Percentiles rank a stretch among this genome's conserved stretches.
phyloP scores from a whole-genome alignment of 2,113 vertebrate species.

The Odobenus rosmarus region DNA sequence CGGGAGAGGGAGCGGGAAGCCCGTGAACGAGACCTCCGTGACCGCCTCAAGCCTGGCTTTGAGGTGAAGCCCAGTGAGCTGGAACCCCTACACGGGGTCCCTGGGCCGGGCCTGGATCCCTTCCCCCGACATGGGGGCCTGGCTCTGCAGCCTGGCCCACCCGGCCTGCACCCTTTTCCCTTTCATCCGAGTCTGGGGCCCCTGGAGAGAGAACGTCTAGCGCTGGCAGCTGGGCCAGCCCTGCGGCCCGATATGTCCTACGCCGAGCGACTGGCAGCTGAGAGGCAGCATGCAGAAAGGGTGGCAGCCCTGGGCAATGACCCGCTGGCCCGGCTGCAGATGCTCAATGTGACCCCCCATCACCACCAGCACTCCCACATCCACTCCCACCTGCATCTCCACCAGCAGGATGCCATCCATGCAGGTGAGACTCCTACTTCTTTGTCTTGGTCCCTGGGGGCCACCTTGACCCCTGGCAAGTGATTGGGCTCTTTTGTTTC shows the following conservation, averaged over 20 bases:
- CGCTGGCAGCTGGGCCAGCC: conserved; percentile 87
- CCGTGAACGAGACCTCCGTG: conserved; percentile 91
- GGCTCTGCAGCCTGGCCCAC: conserved; percentile 89
- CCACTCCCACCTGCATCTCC: conserved; percentile 98
- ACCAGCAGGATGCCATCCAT: conserved; percentile 98
- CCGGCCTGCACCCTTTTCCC: conserved; percentile 88
- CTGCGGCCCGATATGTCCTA: conserved; percentile 88
- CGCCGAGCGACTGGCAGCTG: conserved; percentile 86
- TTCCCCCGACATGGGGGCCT: conserved; percentile 86
- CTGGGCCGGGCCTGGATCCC: conserved; percentile 88
- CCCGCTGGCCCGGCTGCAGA: conserved; percentile 96
- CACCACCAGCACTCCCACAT: conserved; percentile 99
- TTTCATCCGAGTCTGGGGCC: conserved; percentile 88
- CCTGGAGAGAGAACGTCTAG: conserved; percentile 87
- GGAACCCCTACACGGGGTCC: conserved; percentile 87
- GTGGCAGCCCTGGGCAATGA: conserved; percentile 92
- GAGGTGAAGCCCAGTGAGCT: conserved; percentile 91
- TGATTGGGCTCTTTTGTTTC: not conserved
- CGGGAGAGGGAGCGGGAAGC: conserved; percentile 88
- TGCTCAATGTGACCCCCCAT: conserved; percentile 98
- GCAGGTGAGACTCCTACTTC: conserved; percentile 85
- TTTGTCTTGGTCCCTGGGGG: not conserved
- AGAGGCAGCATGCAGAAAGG: conserved; percentile 89
- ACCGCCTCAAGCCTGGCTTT: conserved; percentile 95
- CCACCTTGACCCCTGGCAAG: not conserved